phyloP scores from a whole-genome alignment of 2,797 vertebrate species.

The Gymnoscopelus braueri region DNA sequence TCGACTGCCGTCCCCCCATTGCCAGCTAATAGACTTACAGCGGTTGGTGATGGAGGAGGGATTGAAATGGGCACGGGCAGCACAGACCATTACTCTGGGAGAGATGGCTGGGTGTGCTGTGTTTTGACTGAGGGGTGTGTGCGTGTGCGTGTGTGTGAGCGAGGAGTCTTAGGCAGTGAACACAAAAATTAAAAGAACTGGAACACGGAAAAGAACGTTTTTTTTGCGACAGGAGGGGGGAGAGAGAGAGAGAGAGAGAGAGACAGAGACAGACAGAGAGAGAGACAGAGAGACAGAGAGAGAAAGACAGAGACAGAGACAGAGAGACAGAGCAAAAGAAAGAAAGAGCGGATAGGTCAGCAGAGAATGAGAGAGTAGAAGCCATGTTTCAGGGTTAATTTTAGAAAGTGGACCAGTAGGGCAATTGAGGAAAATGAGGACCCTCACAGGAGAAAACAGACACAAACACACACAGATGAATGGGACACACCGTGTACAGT shows the following conservation, averaged over 20 bases:
- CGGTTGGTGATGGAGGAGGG: conserved; percentile 60
- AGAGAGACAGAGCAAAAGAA: too few relatives aligned
- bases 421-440: background rate
- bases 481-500: background rate
- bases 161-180: too few relatives aligned
- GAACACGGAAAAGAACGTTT: background rate
- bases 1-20: conserved; percentile 63
- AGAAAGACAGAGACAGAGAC: too few relatives aligned
- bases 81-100: conserved; percentile 55
- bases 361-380: background rate
- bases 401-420: conserved; percentile 23
- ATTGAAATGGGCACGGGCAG: conserved; percentile 43
- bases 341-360: too few relatives aligned
- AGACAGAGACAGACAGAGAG: too few relatives aligned
- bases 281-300: too few relatives aligned
- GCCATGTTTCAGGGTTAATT: conserved; percentile 26
- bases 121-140: conserved; percentile 24
- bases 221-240: background rate
- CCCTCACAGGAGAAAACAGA: conserved; percentile 1
- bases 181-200: too few relatives aligned
- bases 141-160: conserved; percentile 4
- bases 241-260: too few relatives aligned
- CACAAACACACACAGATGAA: conserved; percentile 8
- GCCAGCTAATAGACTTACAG: conserved; percentile 48
- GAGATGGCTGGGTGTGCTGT: conserved; percentile 35